phyloP scores from a whole-genome alignment of 2,888 invertebrate genomes.

The Apoda limacodes region DNA sequence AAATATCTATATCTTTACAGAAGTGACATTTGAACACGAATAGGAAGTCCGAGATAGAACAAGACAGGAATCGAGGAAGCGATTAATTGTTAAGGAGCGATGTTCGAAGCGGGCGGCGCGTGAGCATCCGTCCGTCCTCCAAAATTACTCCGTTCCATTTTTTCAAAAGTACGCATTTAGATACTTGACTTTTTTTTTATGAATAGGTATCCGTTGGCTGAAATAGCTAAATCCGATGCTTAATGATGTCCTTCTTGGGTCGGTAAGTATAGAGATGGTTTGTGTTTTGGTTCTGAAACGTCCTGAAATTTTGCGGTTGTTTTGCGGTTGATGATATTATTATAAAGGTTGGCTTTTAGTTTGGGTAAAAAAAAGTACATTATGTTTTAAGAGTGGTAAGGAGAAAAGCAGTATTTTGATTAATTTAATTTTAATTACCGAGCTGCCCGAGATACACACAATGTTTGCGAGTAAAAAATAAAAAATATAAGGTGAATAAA shows the following conservation, averaged over 20 bases:
- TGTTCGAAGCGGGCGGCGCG: constrained; percentile 16
- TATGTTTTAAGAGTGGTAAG: too few species aligned
- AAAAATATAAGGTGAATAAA: too few species aligned
- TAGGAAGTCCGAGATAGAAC: not conserved
- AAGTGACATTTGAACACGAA: not conserved
- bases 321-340: too few species aligned
- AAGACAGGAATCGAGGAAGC: constrained; percentile 22
- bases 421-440: too few species aligned
- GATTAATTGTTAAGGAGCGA: constrained; percentile 29
- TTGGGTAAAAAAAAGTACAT: too few species aligned
- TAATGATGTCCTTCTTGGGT: not conserved
- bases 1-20: too few species aligned
- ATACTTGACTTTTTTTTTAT: constrained; percentile 23
- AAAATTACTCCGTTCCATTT: not conserved
- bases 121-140: constrained; percentile 23
- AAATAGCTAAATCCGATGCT: constrained; percentile 21
- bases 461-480: too few species aligned
- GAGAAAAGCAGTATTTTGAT: too few species aligned
- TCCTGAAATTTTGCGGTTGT: too few species aligned
- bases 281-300: too few species aligned
- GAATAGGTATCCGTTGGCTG: constrained; percentile 23
- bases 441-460: too few species aligned
- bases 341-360: too few species aligned
- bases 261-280: not conserved
- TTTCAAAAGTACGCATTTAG: constrained; percentile 21